A percentile compares a stretch with the other conserved stretches of the same genome.
Evolutionary conservation across 37 sponge, comb jelly and placozoan species (phyloP).

Genomic region (Amphimedon queenslandica): DNA sequence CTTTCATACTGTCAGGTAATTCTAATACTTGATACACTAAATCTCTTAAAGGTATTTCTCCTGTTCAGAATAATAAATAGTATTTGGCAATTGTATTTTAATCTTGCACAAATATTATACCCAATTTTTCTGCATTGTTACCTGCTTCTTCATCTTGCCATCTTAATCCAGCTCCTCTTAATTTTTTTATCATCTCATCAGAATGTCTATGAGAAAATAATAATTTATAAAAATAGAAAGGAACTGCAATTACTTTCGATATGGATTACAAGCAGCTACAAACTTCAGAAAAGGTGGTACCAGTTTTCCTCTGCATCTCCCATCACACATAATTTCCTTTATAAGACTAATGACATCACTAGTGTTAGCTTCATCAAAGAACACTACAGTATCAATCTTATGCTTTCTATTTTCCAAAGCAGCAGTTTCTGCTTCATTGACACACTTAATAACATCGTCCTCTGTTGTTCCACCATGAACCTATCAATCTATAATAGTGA

Average conservation of each 20-base stretch:
- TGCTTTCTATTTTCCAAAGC: constrained; percentile 39
- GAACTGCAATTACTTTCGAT: constrained; percentile 20
- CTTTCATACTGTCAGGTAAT: constrained; percentile 55
- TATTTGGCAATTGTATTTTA: neutral
- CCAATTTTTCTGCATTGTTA: constrained; percentile 27
- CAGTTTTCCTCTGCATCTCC: constrained; percentile 41
- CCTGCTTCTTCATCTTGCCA: constrained; percentile 23
- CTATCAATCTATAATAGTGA: constrained; percentile 38
- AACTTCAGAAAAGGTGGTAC: constrained; percentile 54
- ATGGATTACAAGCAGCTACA: constrained; percentile 87
- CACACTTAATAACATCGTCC: constrained; percentile 39
- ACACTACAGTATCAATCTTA: constrained; percentile 57
- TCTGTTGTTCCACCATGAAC: constrained; percentile 89
- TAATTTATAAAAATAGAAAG: too few species aligned
- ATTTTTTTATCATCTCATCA: constrained; percentile 62
- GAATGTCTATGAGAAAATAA: constrained; percentile 38
- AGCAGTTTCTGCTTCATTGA: constrained; percentile 65
- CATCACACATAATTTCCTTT: constrained; percentile 92
- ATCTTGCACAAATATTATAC: too few species aligned
- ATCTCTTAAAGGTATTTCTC: constrained; percentile 59
- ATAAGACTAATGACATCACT: constrained; percentile 92
- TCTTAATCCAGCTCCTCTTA: constrained; percentile 74
- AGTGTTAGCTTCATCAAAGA: constrained; percentile 94
- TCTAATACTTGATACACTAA: constrained; percentile 71
- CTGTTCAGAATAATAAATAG: too few species aligned